phyloP scores from a whole-genome alignment of 2,113 vertebrate genomes.

The Electrona antarctica region DNA sequence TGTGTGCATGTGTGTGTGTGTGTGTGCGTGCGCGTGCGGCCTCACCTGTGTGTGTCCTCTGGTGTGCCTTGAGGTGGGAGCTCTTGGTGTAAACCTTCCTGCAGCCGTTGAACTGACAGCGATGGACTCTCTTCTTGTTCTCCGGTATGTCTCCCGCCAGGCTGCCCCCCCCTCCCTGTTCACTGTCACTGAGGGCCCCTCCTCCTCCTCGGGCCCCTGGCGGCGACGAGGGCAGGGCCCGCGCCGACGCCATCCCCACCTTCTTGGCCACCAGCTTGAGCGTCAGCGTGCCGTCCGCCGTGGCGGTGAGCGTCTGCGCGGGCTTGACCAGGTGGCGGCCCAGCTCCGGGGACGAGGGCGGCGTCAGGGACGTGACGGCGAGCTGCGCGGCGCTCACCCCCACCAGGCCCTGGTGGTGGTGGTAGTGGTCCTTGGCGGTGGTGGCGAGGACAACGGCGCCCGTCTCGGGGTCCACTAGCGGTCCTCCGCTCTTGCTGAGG shows the following conservation, averaged over 20 bases:
- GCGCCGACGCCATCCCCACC: conserved; percentile 81
- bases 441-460: conserved; percentile 70
- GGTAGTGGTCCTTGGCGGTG: conserved; percentile 80
- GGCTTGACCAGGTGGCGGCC: conserved; percentile 94
- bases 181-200: conserved; percentile 66
- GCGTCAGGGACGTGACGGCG: conserved; percentile 94
- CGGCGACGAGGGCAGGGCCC: conserved; percentile 81
- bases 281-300: conserved; percentile 88
- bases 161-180: conserved; percentile 66
- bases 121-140: conserved; percentile 98
- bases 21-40: not conserved
- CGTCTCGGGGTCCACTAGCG: conserved; percentile 22
- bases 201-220: conserved; percentile 79
- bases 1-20: no score
- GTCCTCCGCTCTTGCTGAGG: conserved; percentile 61
- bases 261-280: conserved; percentile 95
- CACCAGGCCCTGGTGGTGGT: conserved; percentile 76
- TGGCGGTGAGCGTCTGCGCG: conserved; percentile 87
- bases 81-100: conserved; percentile 99
- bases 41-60: conserved; percentile 98
- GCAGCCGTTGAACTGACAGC: conserved; percentile 98
- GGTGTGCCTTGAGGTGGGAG: conserved; percentile 98
- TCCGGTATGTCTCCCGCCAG: conserved; percentile 87
- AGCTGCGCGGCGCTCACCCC: conserved; percentile 92
- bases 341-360: conserved; percentile 96